Conservation (phyloP, 2,113 vertebrate genomes). For the Phocoena sinus region DNA sequence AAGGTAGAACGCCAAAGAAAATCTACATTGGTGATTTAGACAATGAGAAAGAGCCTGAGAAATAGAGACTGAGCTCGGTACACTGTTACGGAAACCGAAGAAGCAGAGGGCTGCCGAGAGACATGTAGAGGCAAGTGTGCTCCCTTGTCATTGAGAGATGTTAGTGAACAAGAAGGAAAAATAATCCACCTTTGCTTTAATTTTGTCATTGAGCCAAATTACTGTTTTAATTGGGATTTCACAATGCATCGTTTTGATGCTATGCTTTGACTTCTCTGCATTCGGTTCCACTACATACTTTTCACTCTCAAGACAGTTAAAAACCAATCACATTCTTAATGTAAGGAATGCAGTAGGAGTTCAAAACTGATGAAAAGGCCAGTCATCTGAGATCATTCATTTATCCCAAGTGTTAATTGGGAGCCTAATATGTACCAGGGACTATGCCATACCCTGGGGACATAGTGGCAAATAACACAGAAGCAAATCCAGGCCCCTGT, state of each 20-base stretch:
- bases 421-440: rapidly evolving
- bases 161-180: background rate
- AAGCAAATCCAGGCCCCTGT: background rate
- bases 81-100: rapidly evolving
- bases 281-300: background rate
- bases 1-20: background rate
- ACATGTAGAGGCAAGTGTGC: background rate
- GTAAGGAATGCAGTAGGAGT: background rate
- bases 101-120: rapidly evolving
- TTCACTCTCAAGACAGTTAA: background rate
- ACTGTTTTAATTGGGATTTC: background rate
- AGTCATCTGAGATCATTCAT: background rate
- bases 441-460: too few species aligned
- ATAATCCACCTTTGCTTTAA: background rate
- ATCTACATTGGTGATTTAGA: background rate
- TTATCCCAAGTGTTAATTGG: background rate
- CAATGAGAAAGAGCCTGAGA: background rate
- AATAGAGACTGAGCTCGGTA: background rate
- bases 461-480: background rate
- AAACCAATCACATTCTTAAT: background rate
- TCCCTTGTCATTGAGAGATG: background rate
- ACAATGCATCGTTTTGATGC: background rate
- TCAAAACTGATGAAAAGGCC: background rate
- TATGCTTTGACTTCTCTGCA: background rate
- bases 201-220: background rate